Percentiles rank a stretch among this genome's conserved stretches.
Evolutionary conservation across 1,140 invertebrate species (phyloP).

Genomic region (Parapsyche elsis): DNA sequence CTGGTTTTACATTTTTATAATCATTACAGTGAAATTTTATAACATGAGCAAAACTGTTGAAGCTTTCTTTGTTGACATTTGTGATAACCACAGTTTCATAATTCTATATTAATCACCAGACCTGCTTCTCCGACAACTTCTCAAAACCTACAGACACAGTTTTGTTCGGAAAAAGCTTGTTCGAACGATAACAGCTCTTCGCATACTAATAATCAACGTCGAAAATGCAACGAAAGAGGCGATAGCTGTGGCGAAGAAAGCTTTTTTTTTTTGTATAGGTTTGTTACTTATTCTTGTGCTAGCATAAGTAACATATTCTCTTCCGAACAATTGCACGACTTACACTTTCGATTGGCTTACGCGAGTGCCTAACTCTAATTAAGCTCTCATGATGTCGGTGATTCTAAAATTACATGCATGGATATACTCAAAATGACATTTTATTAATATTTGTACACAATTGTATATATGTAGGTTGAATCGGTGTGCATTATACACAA

Average conservation of each 20-base stretch:
- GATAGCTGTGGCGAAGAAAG: constrained; percentile 48
- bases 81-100: no score
- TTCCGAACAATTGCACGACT: no score
- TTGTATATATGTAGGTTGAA: no score
- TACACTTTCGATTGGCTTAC: no score
- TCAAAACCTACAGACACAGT: constrained; percentile 48
- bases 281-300: constrained; percentile 19
- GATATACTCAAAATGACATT: background rate
- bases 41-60: no score
- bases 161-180: constrained; percentile 47
- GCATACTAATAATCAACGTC: background rate
- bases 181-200: constrained; percentile 8
- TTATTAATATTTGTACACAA: background rate
- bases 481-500: no score
- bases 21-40: background rate
- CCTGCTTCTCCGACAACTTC: constrained; percentile 51
- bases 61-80: no score
- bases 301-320: background rate
- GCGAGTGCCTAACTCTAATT: no score
- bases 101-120: constrained; percentile 36
- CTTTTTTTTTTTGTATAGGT: constrained; percentile 44
- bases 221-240: constrained; percentile 40
- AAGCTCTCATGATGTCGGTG: no score
- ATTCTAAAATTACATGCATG: no score
- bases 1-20: background rate